Conservation (phyloP, 2,888 invertebrate genomes). For the Pollenia labialis region DNA sequence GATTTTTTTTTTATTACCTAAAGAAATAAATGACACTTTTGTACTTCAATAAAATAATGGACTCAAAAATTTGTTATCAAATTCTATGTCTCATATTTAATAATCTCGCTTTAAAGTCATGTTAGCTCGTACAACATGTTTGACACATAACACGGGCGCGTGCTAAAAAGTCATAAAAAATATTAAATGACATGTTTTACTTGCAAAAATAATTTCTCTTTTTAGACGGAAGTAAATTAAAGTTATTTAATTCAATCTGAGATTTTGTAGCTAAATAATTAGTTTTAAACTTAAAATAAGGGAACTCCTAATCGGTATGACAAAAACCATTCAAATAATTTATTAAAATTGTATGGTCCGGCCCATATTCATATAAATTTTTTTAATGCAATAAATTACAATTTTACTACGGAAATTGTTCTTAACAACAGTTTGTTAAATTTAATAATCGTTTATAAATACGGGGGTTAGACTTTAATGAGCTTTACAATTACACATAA, state of each 20-base stretch:
- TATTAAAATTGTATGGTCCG: no score
- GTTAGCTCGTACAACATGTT: constrained; percentile 8
- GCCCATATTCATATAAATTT: no score
- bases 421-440: no score
- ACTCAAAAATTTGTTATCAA: constrained; percentile 19
- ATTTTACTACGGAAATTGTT: no score
- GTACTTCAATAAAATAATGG: not conserved
- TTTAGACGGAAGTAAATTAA: not conserved
- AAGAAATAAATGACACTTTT: not conserved
- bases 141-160: not conserved
- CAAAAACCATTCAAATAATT: no score
- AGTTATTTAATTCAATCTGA: not conserved
- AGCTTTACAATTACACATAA: no score
- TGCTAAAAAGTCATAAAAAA: constrained; percentile 18
- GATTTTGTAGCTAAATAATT: no score
- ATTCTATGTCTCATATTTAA: constrained; percentile 6
- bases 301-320: not conserved
- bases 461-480: no score
- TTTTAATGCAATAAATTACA: no score
- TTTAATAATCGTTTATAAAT: no score
- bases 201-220: not conserved
- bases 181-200: not conserved
- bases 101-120: constrained; percentile 2
- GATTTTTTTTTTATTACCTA: not conserved
- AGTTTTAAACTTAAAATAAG: not conserved